Conservation (phyloP, 2,113 vertebrate genomes). For the Sinosuthora webbiana region DNA sequence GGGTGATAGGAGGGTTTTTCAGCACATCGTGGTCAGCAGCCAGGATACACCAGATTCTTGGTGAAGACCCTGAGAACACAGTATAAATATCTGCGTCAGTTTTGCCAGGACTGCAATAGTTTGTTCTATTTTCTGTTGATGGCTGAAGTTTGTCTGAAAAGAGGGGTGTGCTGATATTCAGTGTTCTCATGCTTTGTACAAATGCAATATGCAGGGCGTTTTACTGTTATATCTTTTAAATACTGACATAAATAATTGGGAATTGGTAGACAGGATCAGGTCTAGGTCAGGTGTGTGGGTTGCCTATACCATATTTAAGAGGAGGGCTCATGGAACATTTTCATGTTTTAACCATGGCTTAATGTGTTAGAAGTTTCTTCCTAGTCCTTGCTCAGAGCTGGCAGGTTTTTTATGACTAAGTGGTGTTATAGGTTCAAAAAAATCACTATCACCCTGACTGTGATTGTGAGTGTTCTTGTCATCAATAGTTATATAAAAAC, state of each 20-base stretch:
- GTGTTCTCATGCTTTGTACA: not conserved
- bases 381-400: not conserved
- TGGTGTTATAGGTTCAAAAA: not conserved
- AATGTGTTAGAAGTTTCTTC: not conserved
- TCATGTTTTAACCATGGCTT: not conserved
- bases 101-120: not conserved
- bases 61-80: not conserved
- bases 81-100: not conserved
- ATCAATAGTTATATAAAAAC: not conserved
- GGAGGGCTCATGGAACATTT: not conserved
- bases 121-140: not conserved
- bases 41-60: accelerated
- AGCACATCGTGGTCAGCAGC: not conserved
- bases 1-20: not conserved
- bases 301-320: not conserved
- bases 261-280: not conserved
- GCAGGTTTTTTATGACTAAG: not conserved
- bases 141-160: not conserved
- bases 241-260: not conserved
- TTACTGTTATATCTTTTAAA: not conserved
- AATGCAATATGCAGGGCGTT: not conserved
- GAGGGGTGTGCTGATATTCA: not conserved
- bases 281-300: not conserved
- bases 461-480: not conserved
- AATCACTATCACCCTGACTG: not conserved